Base-by-base conservation (phyloP, 1,140 invertebrate species). In the Drosophila melanica region DNA sequence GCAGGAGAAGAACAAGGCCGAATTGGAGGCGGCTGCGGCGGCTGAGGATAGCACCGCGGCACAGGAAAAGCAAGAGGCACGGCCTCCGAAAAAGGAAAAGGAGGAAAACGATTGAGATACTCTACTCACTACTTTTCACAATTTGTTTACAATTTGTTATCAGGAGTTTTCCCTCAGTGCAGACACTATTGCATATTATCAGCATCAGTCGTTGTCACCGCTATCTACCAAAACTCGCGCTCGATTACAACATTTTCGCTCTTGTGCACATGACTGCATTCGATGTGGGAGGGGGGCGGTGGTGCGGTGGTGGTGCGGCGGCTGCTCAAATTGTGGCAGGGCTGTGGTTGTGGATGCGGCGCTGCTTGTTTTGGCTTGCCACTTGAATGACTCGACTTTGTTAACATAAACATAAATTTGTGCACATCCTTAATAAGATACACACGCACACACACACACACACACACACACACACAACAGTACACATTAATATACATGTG, bases 331-430 rank as follows among this genome's bases (percentile, higher is more conserved):
- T 30, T 9, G 45, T 12, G 33, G 11, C 18, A n/a, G 9, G 37
- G 27, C n/a, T 14, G 37, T 11, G 12, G 20, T 18, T 42, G 41
- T 58, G 30, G 53, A 37, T 20, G 44, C 9, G 11, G 12, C 16
- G 35, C 11, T 65, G 39, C 37, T 57, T 87, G 82, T 89, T 87
- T 87, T 82, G 84, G 82, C 75, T 82, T 87, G 84, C 82, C 82
- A 89, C 82, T 87, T 89, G 84, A 87, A 87, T 87, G 84, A 68
- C 75, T 89, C 65, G 79, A 89, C 84, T 87, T 76, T 87, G 84
- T 87, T 87, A 87, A 89, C 82, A 89, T 89, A 89, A 87, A 89
- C 79, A 87, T 86, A 86, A 87, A 87, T 87, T 86, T 75, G 64
- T 70, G 70, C 53, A 64, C 63, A 72, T 72, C 53, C 62, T 66